These are phyloP conservation scores for Cygnus atratus DNA, from an alignment of 2,113 vertebrate species.

Conservation along the genomic window DNA sequence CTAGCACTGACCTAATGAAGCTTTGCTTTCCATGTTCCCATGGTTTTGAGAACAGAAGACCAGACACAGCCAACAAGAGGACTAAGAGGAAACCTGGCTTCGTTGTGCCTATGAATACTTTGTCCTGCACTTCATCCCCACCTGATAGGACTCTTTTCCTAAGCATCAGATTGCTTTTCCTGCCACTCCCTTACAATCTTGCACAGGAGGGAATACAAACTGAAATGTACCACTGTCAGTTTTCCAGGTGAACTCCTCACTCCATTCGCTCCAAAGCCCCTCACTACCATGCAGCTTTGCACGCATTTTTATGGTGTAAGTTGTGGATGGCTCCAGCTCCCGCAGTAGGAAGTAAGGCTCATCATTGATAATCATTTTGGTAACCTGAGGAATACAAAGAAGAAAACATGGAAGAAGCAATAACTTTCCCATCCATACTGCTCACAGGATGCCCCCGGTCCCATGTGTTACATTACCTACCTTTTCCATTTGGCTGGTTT, in stretches of 20 bases:
- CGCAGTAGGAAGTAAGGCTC: neutral
- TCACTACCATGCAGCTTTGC: neutral
- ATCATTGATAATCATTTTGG: neutral
- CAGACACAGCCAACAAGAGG: too few relatives aligned
- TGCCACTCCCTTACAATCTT: too few relatives aligned
- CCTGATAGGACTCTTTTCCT: neutral
- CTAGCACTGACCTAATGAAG: too few relatives aligned
- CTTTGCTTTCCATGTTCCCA: too few relatives aligned
- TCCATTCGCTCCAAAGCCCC: conserved; percentile 79
- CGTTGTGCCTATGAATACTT: too few relatives aligned
- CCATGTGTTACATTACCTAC: neutral
- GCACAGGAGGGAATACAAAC: neutral
- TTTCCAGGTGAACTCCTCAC: conserved; percentile 68
- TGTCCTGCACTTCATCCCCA: too few relatives aligned
- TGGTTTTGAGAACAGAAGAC: too few relatives aligned
- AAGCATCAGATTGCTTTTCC: neutral
- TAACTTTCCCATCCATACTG: too few relatives aligned
- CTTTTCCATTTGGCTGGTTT: neutral
- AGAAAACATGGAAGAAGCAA: too few relatives aligned
- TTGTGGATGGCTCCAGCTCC: conserved; percentile 48
- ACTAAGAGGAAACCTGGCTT: too few relatives aligned
- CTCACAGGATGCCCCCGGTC: neutral
- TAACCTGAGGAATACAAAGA: too few relatives aligned
- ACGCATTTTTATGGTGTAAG: conserved; percentile 72
- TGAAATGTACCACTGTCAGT: conserved; percentile 61